phyloP scores from a whole-genome alignment of 2,797 vertebrate species.

The Amblyopsis hoosieri region DNA sequence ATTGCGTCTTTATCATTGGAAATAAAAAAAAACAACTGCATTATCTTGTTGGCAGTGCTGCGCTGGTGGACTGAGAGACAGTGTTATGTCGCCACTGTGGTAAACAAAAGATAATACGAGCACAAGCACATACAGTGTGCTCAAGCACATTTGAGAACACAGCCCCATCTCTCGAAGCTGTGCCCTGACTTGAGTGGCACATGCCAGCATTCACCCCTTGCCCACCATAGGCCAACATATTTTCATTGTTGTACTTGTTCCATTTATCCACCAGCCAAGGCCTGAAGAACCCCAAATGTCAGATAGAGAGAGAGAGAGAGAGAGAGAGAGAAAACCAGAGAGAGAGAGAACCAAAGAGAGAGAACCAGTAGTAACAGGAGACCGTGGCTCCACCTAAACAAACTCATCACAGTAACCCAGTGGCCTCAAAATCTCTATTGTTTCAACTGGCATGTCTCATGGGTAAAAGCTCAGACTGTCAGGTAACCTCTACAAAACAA shows the following conservation, averaged over 20 bases:
- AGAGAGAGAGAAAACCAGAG: background rate
- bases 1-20: slow-evolving; percentile 1
- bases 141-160: background rate
- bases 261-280: slow-evolving; percentile 28
- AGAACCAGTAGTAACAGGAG: background rate
- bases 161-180: background rate
- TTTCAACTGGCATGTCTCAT: slow-evolving; percentile 1
- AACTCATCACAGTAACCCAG: too few relatives aligned
- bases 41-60: background rate
- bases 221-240: slow-evolving; percentile 31
- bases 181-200: slow-evolving; percentile 28
- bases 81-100: background rate
- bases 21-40: background rate
- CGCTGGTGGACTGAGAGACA: background rate
- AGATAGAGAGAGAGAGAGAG: slow-evolving; percentile 7
- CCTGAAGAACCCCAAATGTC: slow-evolving; percentile 45
- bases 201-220: slow-evolving; percentile 12
- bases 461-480: background rate
- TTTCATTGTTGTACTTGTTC: slow-evolving; percentile 45
- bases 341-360: background rate
- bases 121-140: background rate
- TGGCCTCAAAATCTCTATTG: background rate
- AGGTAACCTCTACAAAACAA: background rate
- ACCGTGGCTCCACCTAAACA: background rate
- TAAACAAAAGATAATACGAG: background rate